These are phyloP conservation scores for Bemisia tabaci DNA, from an alignment of 1,140 invertebrate genomes.

Conservation along the genomic window DNA sequence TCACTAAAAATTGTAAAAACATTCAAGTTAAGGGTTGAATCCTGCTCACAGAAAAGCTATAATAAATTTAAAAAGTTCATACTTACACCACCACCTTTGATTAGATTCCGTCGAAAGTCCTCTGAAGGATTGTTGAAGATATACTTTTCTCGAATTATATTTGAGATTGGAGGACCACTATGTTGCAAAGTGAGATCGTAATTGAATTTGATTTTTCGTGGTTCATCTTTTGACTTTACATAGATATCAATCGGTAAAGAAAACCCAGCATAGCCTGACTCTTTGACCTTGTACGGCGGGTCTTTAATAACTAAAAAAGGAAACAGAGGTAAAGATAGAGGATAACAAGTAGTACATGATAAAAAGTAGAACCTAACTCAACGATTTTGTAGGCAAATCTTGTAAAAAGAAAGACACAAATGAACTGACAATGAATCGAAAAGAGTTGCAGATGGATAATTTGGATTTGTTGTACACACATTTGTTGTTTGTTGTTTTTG, in stretches of 20 bases:
- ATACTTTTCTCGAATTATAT: slow-evolving; percentile 54
- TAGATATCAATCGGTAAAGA: slow-evolving; percentile 78
- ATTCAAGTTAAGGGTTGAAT: no score
- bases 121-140: slow-evolving; percentile 71
- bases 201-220: slow-evolving; percentile 65
- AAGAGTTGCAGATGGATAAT: no score
- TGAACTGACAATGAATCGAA: no score
- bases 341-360: no score
- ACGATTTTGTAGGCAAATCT: no score
- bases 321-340: slow-evolving; percentile 18
- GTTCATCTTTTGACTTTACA: slow-evolving; percentile 81
- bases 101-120: slow-evolving; percentile 72
- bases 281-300: slow-evolving; percentile 79
- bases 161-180: slow-evolving; percentile 44
- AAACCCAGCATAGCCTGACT: slow-evolving; percentile 92
- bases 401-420: no score
- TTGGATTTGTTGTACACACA: no score
- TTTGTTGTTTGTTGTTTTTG: no score
- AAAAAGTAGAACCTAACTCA: no score
- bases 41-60: no score
- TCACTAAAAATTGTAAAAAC: no score
- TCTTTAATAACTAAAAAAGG: slow-evolving; percentile 60
- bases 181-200: slow-evolving; percentile 77
- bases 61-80: no score
- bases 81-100: slow-evolving; percentile 72